phyloP scores from a whole-genome alignment of 2,888 invertebrate species.

The Plebejus argus region DNA sequence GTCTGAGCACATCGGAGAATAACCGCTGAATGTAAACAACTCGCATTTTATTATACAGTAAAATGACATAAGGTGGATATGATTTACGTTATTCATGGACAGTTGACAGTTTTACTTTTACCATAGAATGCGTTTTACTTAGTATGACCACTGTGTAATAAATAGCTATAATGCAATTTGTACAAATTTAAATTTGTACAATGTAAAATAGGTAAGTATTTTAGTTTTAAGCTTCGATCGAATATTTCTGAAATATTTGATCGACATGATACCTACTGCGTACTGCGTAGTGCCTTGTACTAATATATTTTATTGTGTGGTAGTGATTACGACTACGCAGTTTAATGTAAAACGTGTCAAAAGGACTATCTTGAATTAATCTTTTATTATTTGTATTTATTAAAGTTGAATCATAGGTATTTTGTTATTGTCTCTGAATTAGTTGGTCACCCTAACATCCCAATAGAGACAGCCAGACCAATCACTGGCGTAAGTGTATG shows the following conservation, averaged over 20 bases:
- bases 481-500: conserved; percentile 1
- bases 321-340: no score
- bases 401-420: not conserved
- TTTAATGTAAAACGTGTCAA: no score
- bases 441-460: conserved; percentile 15
- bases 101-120: not conserved
- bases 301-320: no score
- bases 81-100: not conserved
- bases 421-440: not conserved
- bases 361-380: no score
- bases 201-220: not conserved
- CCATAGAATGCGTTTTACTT: no score
- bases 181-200: not conserved
- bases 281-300: no score
- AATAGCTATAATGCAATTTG: no score
- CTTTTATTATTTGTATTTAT: no score
- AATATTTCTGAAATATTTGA: no score
- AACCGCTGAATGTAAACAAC: conserved; percentile 29
- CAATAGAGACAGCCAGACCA: conserved; percentile 20
- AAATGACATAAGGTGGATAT: conserved; percentile 14
- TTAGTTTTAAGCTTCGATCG: not conserved
- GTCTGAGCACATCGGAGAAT: conserved; percentile 25
- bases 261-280: no score
- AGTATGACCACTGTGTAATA: no score
- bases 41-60: conserved; percentile 13